Percentiles rank a stretch among this genome's conserved stretches.
phyloP scores from a whole-genome alignment of 2,888 invertebrate genomes.

The Parnassius orleans region DNA sequence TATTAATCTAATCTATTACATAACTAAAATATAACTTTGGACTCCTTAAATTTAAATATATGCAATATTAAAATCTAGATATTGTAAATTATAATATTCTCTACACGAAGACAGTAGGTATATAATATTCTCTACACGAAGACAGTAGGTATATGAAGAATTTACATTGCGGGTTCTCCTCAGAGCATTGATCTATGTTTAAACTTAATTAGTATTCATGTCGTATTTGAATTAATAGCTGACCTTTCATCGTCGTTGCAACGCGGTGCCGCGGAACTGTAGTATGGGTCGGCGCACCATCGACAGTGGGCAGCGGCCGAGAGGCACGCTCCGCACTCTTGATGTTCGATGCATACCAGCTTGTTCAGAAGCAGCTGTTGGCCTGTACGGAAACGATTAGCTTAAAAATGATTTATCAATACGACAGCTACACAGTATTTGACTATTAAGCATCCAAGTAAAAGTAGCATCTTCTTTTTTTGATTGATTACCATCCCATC shows the following conservation, averaged over 20 bases:
- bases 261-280: slow-evolving; percentile 53
- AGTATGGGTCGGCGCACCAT: slow-evolving; percentile 75
- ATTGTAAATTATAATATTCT: no score
- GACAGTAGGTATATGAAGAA: no score
- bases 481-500: no score
- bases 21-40: no score
- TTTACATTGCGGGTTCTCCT: no score
- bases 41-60: no score
- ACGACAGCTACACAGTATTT: neutral
- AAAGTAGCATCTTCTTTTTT: no score
- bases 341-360: slow-evolving; percentile 66
- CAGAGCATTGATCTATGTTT: neutral
- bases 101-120: no score
- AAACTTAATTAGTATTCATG: neutral
- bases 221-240: slow-evolving; percentile 18
- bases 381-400: slow-evolving; percentile 36
- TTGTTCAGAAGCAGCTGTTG: slow-evolving; percentile 61
- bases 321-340: slow-evolving; percentile 66
- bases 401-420: no score
- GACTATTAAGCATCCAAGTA: neutral
- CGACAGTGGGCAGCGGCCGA: slow-evolving; percentile 69
- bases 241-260: slow-evolving; percentile 72
- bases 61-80: no score
- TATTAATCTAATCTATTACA: no score
- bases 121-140: no score